These are phyloP conservation scores for Ammodramus savannarum DNA, from an alignment of 2,113 vertebrate genomes.

Conservation along the genomic window DNA sequence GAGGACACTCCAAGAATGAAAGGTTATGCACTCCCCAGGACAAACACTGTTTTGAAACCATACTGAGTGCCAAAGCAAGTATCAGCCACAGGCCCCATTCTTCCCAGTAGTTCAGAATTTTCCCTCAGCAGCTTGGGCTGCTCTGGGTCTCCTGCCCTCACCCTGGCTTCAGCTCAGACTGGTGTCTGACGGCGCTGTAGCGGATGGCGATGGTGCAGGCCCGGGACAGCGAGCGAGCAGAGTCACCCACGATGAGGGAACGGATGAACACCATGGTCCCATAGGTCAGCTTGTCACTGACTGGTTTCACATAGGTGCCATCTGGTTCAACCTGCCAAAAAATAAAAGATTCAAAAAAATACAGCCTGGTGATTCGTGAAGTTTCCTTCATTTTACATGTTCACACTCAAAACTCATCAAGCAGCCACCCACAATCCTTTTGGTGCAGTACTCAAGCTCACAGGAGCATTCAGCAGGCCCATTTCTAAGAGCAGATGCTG, in stretches of 20 bases:
- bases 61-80: neutral
- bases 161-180: slow-evolving; percentile 93
- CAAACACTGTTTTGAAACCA: neutral
- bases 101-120: neutral
- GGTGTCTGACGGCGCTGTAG: slow-evolving; percentile 90
- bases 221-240: slow-evolving; percentile 79
- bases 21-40: neutral
- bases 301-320: slow-evolving; percentile 89
- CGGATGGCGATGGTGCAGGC: slow-evolving; percentile 93
- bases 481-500: neutral
- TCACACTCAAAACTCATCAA: neutral
- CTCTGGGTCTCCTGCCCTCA: slow-evolving; percentile 48
- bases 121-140: neutral
- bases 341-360: neutral
- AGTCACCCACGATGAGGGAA: slow-evolving; percentile 85
- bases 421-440: neutral
- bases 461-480: neutral
- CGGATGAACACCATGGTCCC: slow-evolving; percentile 99
- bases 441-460: neutral
- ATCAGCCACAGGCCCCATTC: neutral
- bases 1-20: neutral
- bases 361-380: neutral
- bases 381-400: neutral
- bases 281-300: slow-evolving; percentile 92
- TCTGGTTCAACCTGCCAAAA: slow-evolving; percentile 87